phyloP scores from a whole-genome alignment of 2,113 vertebrate species.

The Opisthocomus hoazin region DNA sequence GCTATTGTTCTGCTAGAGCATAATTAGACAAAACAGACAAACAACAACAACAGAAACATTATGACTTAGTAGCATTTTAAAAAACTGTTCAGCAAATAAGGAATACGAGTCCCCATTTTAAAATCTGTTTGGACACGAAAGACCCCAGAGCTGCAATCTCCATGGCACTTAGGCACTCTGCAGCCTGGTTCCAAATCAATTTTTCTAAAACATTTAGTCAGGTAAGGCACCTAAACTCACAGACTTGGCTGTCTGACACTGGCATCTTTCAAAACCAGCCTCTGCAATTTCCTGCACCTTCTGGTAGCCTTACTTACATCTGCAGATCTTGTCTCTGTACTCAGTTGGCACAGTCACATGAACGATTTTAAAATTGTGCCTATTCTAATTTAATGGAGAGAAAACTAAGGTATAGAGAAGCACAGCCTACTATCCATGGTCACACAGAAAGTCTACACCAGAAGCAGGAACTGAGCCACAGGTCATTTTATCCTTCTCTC shows the following conservation, averaged over 20 bases:
- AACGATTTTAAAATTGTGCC: background rate
- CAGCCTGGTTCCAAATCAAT: background rate
- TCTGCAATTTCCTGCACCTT: background rate
- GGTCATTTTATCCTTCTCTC: background rate
- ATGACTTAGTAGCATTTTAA: background rate
- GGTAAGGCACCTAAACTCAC: background rate
- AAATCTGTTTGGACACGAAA: background rate
- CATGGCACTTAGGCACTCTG: background rate
- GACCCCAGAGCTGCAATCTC: background rate
- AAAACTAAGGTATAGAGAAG: background rate
- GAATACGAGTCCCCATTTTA: background rate
- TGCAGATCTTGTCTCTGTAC: background rate
- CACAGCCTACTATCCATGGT: background rate
- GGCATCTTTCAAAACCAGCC: background rate
- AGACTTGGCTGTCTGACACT: background rate
- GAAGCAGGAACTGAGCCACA: background rate
- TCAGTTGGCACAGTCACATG: background rate
- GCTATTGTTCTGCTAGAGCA: background rate
- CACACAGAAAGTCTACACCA: background rate
- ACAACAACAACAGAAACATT: background rate
- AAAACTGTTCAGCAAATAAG: background rate
- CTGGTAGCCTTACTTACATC: background rate
- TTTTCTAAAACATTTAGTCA: background rate
- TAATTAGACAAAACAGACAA: background rate
- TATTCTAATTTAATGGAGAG: background rate